These are phyloP conservation scores for Polylopha cassiicola DNA, from an alignment of 2,888 invertebrate species.

Conservation along the genomic window DNA sequence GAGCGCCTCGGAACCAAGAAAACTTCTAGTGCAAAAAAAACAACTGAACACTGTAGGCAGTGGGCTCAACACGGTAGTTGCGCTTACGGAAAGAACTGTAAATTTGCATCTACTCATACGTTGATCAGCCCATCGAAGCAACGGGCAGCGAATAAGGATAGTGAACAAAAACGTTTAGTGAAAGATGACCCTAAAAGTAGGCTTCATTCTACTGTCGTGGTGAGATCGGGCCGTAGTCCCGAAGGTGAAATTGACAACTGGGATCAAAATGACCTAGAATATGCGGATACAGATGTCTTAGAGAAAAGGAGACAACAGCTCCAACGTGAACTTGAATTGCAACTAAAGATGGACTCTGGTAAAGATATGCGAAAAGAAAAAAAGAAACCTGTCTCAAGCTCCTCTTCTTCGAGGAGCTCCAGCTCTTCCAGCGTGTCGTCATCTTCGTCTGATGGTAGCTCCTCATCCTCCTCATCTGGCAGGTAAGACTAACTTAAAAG, in stretches of 20 bases:
- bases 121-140: constrained; percentile 86
- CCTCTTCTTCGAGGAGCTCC: constrained; percentile 82
- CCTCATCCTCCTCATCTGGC: constrained; percentile 79
- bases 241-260: constrained; percentile 84
- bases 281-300: constrained; percentile 87
- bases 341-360: constrained; percentile 83
- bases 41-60: constrained; percentile 84
- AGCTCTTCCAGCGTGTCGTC: constrained; percentile 81
- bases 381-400: constrained; percentile 81
- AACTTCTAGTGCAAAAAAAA: constrained; percentile 72
- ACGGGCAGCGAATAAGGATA: constrained; percentile 81
- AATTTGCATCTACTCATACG: constrained; percentile 85
- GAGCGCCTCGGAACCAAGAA: constrained; percentile 89
- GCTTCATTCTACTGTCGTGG: constrained; percentile 80
- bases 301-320: constrained; percentile 85
- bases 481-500: constrained; percentile 40
- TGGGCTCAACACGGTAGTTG: constrained; percentile 87
- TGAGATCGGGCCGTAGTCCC: constrained; percentile 75
- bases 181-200: constrained; percentile 82
- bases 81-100: constrained; percentile 86
- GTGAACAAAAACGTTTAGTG: constrained; percentile 66
- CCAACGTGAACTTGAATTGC: constrained; percentile 86
- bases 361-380: constrained; percentile 83
- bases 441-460: constrained; percentile 81
- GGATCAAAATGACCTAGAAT: constrained; percentile 87